Evolutionary conservation across 2,888 invertebrate species (phyloP), one percentile per base, ranked within the genome.

Genomic region (Agrotis clavis): DNA sequence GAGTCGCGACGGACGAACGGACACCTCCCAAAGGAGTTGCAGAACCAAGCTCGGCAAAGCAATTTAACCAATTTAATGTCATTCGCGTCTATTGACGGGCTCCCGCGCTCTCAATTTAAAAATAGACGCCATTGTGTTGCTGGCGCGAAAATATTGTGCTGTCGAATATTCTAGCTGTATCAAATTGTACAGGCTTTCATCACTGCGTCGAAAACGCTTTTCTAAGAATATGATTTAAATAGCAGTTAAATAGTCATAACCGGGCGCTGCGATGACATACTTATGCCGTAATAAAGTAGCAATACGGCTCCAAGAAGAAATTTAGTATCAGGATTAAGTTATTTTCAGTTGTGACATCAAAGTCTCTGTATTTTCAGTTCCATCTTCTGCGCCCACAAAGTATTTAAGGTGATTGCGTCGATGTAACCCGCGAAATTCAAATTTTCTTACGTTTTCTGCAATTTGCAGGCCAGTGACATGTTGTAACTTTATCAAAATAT

Each of bases 61-160:
- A 95, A 95, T 95, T 95, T 93, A 94, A 94, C 95, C 95, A 96
- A 95, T 96, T 95, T 95, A 94, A 94, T 95, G 92, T 95, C 93
- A 93, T 95, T 94, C 94, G 91, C 88, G 89, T 92, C 95, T 92
- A 95, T 95, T 95, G 94, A 95, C 92, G 92, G 91, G 88, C 92
- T 93, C 92, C 90, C 92, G 92, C 92, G 94, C 79, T 94, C 95
- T 93, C 93, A 93, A 95, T 95, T 94, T 91, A 92, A 95, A 95
- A 94, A 95, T 95, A 93, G 93, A 93, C 89, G 88, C 92, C 88
- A 92, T 94, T 94, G 94, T 94, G 89, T 89, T 91, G 87, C 88
- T 86, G 84, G 90, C 90, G 92, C 91, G 86, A 93, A 94, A 91
- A 91, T 89, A 85, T 85, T 86, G 82, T 79, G 69, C 70, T 53